phyloP scores from a whole-genome alignment of 2,797 vertebrate genomes.

The Thalassophryne amazonica region DNA sequence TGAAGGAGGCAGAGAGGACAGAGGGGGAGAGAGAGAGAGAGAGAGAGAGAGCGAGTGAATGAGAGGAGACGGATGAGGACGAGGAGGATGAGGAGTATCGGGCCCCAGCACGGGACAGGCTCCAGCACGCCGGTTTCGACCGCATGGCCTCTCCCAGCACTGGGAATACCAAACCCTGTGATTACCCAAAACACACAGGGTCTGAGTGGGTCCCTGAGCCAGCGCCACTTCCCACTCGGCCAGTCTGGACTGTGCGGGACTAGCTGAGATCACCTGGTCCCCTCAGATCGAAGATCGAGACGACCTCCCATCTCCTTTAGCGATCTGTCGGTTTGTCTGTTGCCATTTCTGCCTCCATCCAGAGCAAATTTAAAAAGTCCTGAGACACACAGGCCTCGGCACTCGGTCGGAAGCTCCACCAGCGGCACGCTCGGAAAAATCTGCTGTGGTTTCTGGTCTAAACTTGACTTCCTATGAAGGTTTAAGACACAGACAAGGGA shows the following conservation, averaged over 20 bases:
- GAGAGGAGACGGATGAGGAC: conserved; percentile 41
- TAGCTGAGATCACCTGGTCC: too few species aligned
- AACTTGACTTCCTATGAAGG: conserved; percentile 51
- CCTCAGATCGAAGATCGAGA: too few species aligned
- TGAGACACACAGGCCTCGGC: conserved; percentile 16
- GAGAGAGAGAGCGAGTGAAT: conserved; percentile 55
- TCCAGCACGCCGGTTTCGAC: conserved; percentile 79
- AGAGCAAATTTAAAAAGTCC: background rate
- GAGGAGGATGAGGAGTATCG: conserved; percentile 53
- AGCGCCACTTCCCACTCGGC: conserved; percentile 48
- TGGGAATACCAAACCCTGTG: conserved; percentile 78
- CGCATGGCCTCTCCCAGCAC: conserved; percentile 75
- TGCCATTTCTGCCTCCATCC: background rate
- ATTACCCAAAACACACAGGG: conserved; percentile 77
- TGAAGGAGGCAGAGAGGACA: conserved; percentile 17
- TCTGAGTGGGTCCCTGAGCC: conserved; percentile 55
- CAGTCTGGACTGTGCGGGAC: conserved; percentile 22
- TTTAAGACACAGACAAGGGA: conserved; percentile 26
- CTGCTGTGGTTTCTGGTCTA: conserved; percentile 53
- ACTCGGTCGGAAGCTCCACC: conserved; percentile 18
- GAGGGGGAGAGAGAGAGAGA: conserved; percentile 1
- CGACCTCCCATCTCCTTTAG: too few species aligned
- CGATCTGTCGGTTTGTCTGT: background rate
- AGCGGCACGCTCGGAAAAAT: conserved; percentile 44
- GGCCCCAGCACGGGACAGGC: conserved; percentile 60